Evolutionary conservation across 2,888 invertebrate genomes (phyloP).

Genomic region (Drosophila monieri): DNA sequence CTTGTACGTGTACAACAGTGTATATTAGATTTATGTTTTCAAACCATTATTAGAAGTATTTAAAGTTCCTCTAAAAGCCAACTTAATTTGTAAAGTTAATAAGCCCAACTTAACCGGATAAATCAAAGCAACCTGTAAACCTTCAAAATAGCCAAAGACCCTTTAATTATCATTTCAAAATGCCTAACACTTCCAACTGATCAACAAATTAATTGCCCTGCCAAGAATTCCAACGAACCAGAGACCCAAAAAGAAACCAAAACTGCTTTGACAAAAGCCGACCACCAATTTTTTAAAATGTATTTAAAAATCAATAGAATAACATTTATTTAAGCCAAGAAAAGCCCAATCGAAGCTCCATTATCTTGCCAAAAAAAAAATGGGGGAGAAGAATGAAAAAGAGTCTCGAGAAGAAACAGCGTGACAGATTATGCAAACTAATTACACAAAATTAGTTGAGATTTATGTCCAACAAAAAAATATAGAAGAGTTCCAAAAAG

Average conservation of each 20-base stretch:
- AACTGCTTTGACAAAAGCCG: slow-evolving; percentile 64
- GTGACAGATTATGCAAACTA: slow-evolving; percentile 79
- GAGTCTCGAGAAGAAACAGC: slow-evolving; percentile 53
- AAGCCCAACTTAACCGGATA: slow-evolving; percentile 12
- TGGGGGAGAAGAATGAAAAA: slow-evolving; percentile 16
- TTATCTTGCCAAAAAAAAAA: slow-evolving; percentile 51
- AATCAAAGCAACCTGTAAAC: slow-evolving; percentile 23
- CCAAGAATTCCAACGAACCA: slow-evolving; percentile 19
- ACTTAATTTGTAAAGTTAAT: background rate
- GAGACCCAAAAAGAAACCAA: slow-evolving; percentile 18
- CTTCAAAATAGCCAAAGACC: slow-evolving; percentile 29
- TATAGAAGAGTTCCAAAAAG: slow-evolving; percentile 30
- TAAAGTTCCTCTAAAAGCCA: background rate
- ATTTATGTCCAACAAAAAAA: slow-evolving; percentile 62
- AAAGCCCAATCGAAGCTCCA: slow-evolving; percentile 48
- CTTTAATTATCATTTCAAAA: slow-evolving; percentile 35
- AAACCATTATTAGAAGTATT: background rate
- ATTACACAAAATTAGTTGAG: slow-evolving; percentile 76
- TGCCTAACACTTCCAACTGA: slow-evolving; percentile 50
- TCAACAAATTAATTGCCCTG: slow-evolving; percentile 36
- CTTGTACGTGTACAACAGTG: background rate
- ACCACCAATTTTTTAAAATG: slow-evolving; percentile 41
- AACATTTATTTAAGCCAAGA: slow-evolving; percentile 74
- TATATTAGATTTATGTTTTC: no score
- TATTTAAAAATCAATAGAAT: slow-evolving; percentile 65